Conservation (phyloP, 2,113 vertebrate species). For the Phrynosoma blainvillii region DNA sequence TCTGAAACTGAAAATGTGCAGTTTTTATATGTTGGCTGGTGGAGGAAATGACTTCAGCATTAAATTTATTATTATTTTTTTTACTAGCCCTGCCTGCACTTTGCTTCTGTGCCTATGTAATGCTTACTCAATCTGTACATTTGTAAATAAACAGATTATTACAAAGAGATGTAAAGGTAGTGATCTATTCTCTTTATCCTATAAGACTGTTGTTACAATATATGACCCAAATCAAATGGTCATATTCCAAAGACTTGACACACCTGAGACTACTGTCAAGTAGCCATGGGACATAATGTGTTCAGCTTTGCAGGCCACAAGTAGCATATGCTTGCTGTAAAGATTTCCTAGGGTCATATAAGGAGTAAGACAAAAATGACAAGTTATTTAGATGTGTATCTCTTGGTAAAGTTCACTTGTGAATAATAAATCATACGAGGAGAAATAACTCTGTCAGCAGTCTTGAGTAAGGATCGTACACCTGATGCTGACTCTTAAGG, state of each 20-base stretch:
- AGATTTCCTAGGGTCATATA: background rate
- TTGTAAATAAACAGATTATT: constrained; percentile 41
- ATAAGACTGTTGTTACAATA: background rate
- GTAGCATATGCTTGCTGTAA: background rate
- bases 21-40: constrained; percentile 7
- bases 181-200: background rate
- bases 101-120: constrained; percentile 30
- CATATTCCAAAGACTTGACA: background rate
- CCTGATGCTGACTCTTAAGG: background rate
- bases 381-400: background rate
- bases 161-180: background rate
- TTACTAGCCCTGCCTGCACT: background rate
- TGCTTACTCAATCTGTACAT: constrained; percentile 18
- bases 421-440: rapidly evolving
- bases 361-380: background rate
- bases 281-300: background rate
- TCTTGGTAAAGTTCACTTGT: background rate
- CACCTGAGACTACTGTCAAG: background rate
- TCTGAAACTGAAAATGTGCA: background rate
- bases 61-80: background rate
- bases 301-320: background rate
- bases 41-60: background rate
- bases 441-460: rapidly evolving
- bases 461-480: background rate
- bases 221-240: background rate